Base-by-base conservation (phyloP, 2,797 vertebrate species). In the Rhinogobio ventralis region DNA sequence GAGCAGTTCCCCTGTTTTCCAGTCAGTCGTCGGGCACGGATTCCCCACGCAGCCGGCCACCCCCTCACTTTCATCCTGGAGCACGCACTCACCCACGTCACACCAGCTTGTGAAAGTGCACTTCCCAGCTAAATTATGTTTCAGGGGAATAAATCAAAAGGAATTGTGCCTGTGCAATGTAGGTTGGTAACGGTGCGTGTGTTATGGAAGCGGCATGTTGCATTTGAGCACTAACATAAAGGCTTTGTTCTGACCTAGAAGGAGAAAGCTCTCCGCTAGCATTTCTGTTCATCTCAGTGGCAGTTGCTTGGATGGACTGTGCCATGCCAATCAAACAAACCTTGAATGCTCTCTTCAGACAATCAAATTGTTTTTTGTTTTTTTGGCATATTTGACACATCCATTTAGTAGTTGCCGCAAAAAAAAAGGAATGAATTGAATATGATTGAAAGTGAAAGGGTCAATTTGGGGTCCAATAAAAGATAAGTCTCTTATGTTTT, bases 101-200 rank as follows among this genome's bases (percentile, higher is more conserved):
- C 53, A n/a, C 68, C 76, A 81, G 53, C 42, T 67, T 68, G 72
- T 55, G 83, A 81, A 57, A 86, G 42, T 73, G 71, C 74, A 82
- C 69, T 88, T 82, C 71, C 57, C 77, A 82, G 85, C 49, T 79
- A 81, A 85, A 84, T 88, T 66, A 87, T 82, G 81, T 86, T 86
- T 86, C 39, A 45, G 64, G 73, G 76, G 66, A 64, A 76, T 84
- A 82, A 71, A 86, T 87, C 49, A 90, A 79, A 80, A 80, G 62
- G 49, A 85, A 28, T 39, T 79, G 55, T 80, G 80, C 72, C 57
- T 67, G 85, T 46, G 76, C 49, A 42, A 19, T 45, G 76, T 68
- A 69, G 71, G 68, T 51, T 85, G 53, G 39, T 78, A 83, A 25
- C 15, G 51, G 39, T 45, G 81, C 49, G 49, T n/a, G 46, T 57